Evolutionary conservation across 1,140 invertebrate genomes (phyloP).

Genomic region (Drosophila seguyi): DNA sequence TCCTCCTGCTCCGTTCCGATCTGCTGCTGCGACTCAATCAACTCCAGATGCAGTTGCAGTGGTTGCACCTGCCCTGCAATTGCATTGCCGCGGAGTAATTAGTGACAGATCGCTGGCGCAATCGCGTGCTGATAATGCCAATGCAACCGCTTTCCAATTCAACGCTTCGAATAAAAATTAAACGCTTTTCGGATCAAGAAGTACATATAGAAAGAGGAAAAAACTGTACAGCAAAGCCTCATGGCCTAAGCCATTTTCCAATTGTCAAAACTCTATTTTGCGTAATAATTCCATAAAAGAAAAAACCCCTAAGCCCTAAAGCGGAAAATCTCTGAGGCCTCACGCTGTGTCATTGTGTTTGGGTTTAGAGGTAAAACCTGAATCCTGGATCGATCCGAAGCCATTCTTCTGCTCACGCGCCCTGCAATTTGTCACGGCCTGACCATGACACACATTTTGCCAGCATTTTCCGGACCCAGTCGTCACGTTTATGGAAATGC

Average conservation of each 20-base stretch:
- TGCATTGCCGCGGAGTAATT: conserved; percentile 61
- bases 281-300: conserved; percentile 70
- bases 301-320: conserved; percentile 1
- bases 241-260: conserved; percentile 16
- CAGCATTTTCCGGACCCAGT: conserved; percentile 24
- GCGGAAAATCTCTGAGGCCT: conserved; percentile 34
- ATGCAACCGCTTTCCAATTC: conserved; percentile 54
- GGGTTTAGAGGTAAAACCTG: conserved; percentile 25
- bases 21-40: conserved; percentile 70
- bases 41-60: conserved; percentile 54
- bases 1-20: conserved; percentile 59
- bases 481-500: conserved; percentile 61
- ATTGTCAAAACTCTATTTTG: conserved; percentile 71
- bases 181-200: conserved; percentile 33
- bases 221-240: neutral
- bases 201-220: neutral
- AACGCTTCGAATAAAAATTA: conserved; percentile 74
- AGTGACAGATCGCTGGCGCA: conserved; percentile 78
- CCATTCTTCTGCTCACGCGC: conserved; percentile 74
- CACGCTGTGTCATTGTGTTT: conserved; percentile 67
- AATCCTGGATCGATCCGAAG: conserved; percentile 11
- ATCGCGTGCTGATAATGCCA: conserved; percentile 77
- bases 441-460: conserved; percentile 75
- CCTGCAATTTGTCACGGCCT: conserved; percentile 73
- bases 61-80: conserved; percentile 49